Evolutionary conservation across 2,888 invertebrate species (phyloP).

Genomic region (Platycnemis pennipes): DNA sequence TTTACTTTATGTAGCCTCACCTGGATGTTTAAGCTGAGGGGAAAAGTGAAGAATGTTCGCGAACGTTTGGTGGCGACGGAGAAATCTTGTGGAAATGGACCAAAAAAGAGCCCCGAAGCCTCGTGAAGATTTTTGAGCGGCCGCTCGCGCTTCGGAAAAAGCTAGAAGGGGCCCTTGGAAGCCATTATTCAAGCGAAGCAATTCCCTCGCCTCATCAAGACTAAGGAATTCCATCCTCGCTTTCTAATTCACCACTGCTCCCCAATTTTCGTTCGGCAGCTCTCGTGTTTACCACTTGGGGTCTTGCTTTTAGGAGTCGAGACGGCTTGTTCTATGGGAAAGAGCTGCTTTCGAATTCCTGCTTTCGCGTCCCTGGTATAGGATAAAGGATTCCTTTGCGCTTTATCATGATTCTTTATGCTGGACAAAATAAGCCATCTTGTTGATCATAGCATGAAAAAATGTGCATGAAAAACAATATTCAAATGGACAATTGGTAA

Average conservation of each 20-base stretch:
- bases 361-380: neutral
- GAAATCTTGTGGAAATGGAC: neutral
- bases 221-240: neutral
- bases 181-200: neutral
- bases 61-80: neutral
- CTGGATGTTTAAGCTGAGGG: neutral
- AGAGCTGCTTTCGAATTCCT: neutral
- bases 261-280: neutral
- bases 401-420: no score
- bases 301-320: neutral
- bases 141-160: neutral
- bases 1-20: neutral
- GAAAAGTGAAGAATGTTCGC: neutral
- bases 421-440: no score
- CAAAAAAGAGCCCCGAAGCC: neutral
- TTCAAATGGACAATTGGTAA: no score
- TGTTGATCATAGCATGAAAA: no score
- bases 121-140: neutral
- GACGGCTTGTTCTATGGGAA: neutral
- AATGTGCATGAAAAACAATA: no score
- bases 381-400: neutral
- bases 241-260: neutral
- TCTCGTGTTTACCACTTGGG: neutral
- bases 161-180: neutral
- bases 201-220: constrained; percentile 10